These are phyloP conservation scores for Drosophila elegans DNA, from an alignment of 1,140 invertebrate genomes.

Conservation along the genomic window DNA sequence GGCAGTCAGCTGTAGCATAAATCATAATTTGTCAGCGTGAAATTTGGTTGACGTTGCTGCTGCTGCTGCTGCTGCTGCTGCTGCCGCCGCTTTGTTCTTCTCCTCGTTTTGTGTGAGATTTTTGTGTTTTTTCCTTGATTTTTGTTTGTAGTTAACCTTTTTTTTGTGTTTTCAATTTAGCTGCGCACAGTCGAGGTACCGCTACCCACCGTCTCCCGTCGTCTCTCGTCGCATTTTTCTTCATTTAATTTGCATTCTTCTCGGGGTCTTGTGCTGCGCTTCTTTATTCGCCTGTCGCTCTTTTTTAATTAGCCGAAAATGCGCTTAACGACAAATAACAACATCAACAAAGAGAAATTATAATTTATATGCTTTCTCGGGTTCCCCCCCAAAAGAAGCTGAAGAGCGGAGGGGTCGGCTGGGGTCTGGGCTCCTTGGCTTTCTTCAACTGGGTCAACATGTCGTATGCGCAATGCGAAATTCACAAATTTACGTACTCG, in stretches of 20 bases:
- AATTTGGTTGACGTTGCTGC: conserved; percentile 44
- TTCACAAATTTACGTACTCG: conserved; percentile 9
- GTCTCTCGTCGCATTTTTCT: conserved; percentile 57
- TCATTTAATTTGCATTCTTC: conserved; percentile 77
- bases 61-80: not conserved
- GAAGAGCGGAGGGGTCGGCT: not conserved
- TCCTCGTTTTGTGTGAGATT: conserved; percentile 38
- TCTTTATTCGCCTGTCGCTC: conserved; percentile 58
- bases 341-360: conserved; percentile 66
- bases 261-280: conserved; percentile 26
- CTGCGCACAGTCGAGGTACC: conserved; percentile 7
- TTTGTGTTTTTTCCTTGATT: conserved; percentile 25
- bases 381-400: not conserved
- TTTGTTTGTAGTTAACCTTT: conserved; percentile 17
- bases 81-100: conserved; percentile 47
- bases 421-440: not conserved
- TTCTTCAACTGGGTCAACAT: conserved; percentile 62
- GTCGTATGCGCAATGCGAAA: conserved; percentile 66
- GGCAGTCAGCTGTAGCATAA: conserved; percentile 56
- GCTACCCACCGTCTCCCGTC: not conserved
- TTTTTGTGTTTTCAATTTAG: conserved; percentile 67
- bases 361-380: conserved; percentile 46
- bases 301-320: conserved; percentile 79
- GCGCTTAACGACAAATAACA: conserved; percentile 76
- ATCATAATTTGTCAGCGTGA: conserved; percentile 78